Conservation (phyloP, 2,888 invertebrate genomes). For the Cataglyphis livida region DNA sequence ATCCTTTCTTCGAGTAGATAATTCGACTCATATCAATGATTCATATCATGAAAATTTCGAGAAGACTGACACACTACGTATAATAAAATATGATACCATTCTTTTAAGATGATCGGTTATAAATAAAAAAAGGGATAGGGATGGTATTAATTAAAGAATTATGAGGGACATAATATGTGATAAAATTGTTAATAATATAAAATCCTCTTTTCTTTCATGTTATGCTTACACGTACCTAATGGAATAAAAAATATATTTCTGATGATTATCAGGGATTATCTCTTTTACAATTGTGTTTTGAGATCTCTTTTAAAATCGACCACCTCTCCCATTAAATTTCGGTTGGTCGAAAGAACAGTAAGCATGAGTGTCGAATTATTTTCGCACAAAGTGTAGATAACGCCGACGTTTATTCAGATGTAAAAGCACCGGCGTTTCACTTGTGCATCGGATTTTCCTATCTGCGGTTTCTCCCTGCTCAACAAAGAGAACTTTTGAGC, state of each 20-base stretch:
- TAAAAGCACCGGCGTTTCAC: background rate
- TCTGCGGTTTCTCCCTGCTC: background rate
- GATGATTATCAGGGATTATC: background rate
- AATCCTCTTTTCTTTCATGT: background rate
- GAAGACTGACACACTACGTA: background rate
- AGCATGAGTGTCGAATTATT: background rate
- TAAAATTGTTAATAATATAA: background rate
- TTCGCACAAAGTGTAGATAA: background rate
- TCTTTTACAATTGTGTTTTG: background rate
- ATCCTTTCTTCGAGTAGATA: background rate
- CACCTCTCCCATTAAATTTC: background rate
- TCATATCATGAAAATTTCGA: background rate
- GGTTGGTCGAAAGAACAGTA: background rate
- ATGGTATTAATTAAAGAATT: background rate
- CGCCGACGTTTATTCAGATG: conserved; percentile 19
- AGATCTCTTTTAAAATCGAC: background rate
- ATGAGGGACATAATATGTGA: background rate
- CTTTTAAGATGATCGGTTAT: background rate
- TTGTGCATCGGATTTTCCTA: conserved; percentile 13
- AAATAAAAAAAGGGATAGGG: background rate
- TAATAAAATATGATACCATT: background rate
- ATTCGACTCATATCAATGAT: background rate
- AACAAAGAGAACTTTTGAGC: conserved; percentile 13
- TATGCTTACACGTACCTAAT: background rate
- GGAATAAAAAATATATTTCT: background rate